phyloP scores from a whole-genome alignment of 2,113 vertebrate species.

The western clawed frog (Xenopus tropicalis) region UCB_Xtro_10.0 CM004445.2:9684001-9684500 shows the following conservation, averaged over 20 bases:
- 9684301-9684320: too few species aligned
- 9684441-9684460: background rate
- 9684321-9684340: too few species aligned
- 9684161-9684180: too few species aligned
- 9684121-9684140: slow-evolving; percentile 52
- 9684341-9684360: too few species aligned
- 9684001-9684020: slow-evolving; percentile 60
- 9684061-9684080: slow-evolving; percentile 50
- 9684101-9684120: slow-evolving; percentile 33
- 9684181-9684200: too few species aligned
- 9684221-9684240: too few species aligned
- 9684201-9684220: too few species aligned
- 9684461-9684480: background rate
- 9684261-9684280: too few species aligned
- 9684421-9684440: background rate
- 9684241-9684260: too few species aligned
- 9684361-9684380: too few species aligned
- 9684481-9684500: background rate
- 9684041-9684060: slow-evolving; percentile 58
- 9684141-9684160: too few species aligned
- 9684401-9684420: background rate
- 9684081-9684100: slow-evolving; percentile 51
- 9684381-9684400: background rate
- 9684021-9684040: slow-evolving; percentile 66
- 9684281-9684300: too few species aligned